phyloP scores from a whole-genome alignment of 2,888 invertebrate genomes.

The Drosophila mimica region DNA sequence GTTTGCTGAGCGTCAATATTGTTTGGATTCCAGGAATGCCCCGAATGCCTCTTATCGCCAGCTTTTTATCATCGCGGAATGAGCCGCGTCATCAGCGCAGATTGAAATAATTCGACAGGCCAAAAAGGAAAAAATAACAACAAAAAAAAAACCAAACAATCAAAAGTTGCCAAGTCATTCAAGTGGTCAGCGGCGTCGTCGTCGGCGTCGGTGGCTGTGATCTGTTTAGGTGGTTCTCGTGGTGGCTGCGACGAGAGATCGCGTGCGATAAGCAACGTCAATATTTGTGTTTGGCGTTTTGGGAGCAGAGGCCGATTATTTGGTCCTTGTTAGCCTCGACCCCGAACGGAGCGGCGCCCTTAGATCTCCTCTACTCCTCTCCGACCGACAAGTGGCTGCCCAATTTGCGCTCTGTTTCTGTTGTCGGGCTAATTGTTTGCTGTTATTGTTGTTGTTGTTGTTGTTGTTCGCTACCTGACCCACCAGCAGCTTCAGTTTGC shows the following conservation, averaged over 20 bases:
- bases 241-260: constrained; percentile 43
- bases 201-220: constrained; percentile 47
- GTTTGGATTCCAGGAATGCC: constrained; percentile 58
- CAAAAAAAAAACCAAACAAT: background rate
- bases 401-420: constrained; percentile 74
- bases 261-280: constrained; percentile 79
- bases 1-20: constrained; percentile 47
- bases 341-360: constrained; percentile 11
- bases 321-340: constrained; percentile 59
- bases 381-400: constrained; percentile 69
- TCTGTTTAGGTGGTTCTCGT: constrained; percentile 32
- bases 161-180: constrained; percentile 72
- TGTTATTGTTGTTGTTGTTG: constrained; percentile 30
- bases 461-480: constrained; percentile 45
- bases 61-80: constrained; percentile 73
- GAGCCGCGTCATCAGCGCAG: constrained; percentile 77
- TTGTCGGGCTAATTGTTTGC: constrained; percentile 72
- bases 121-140: constrained; percentile 1
- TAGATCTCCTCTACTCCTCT: constrained; percentile 5
- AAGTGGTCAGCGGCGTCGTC: constrained; percentile 51
- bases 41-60: constrained; percentile 62
- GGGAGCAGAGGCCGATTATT: constrained; percentile 60
- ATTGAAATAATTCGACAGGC: constrained; percentile 73
- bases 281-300: constrained; percentile 73
- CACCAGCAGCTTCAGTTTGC: constrained; percentile 1